A percentile compares a stretch with the other conserved stretches of the same genome.
Evolutionary conservation across 2,888 invertebrate species (phyloP).

Genomic region (Leucophenga maculata): DNA sequence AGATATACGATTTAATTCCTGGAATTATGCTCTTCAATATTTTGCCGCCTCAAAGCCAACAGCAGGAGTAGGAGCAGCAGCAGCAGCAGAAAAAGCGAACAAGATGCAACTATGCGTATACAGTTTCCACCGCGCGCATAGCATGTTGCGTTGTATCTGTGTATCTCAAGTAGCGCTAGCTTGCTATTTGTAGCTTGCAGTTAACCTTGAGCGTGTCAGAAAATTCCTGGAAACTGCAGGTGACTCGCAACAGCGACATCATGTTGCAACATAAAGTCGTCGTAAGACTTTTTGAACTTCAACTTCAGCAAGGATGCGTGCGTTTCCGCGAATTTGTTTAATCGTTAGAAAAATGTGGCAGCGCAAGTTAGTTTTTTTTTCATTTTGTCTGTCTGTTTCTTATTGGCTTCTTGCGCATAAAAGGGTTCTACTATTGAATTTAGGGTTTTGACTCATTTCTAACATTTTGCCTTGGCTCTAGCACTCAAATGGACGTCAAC

Average conservation of each 20-base stretch:
- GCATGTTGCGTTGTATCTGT: background rate
- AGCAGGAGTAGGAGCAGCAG: conserved; percentile 23
- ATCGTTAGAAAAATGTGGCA: conserved; percentile 68
- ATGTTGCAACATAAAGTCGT: conserved; percentile 5
- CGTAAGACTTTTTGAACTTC: conserved; percentile 5
- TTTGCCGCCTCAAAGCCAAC: conserved; percentile 40
- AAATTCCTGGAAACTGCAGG: conserved; percentile 68
- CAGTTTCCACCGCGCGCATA: conserved; percentile 40
- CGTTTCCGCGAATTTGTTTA: conserved; percentile 73
- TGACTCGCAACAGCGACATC: conserved; percentile 52
- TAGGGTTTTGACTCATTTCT: background rate
- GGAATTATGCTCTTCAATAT: conserved; percentile 62
- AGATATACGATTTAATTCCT: conserved; percentile 70
- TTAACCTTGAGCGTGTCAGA: conserved; percentile 27
- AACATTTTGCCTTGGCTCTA: background rate
- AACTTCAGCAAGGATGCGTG: conserved; percentile 45
- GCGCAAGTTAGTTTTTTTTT: conserved; percentile 45
- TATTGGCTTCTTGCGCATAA: background rate
- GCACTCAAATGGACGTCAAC: conserved; percentile 15
- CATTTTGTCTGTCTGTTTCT: conserved; percentile 10
- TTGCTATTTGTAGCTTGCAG: background rate
- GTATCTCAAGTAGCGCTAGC: background rate
- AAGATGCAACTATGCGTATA: conserved; percentile 34
- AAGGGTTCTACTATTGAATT: background rate
- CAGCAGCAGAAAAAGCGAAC: conserved; percentile 26